Base-by-base conservation (phyloP, 2,888 invertebrate genomes). In the Calliphora vomitoria region DNA sequence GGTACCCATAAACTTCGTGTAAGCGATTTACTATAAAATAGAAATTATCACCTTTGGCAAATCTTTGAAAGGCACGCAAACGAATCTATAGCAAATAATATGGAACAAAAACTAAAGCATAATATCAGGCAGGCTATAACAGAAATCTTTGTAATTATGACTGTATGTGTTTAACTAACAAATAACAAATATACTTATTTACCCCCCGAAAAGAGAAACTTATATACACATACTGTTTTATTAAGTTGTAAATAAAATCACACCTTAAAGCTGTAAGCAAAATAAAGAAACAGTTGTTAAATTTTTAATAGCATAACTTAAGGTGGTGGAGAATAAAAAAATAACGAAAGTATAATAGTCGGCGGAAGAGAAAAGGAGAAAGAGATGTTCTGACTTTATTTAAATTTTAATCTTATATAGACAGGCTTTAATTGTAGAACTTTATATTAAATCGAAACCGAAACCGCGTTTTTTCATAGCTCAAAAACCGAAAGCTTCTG, bases 1-100 rank as follows among this genome's bases (percentile, higher is more conserved):
- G 5, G 4, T 15, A 35, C 8, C 60, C 15, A 35, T 31, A 60
- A 31, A 60, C 47, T 1, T 62, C 13, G 8, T 31, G 47, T 50
- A 75, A 75, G n/a, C 60, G 44, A 60, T 60, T 74, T 60, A 60
- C 15, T 60, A 62, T 55, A 62, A 62, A 62, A 25, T 6, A 41
- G 53, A 66, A 78, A 66, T 78, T 78, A 78, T 66, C 55, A 76
- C 64, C 53, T 76, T 38, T 53, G n/a, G 53, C 10, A 76, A 76
- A 76, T 78, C 78, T 66, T 53, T 55, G 55, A 68, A 66, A n/a
- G 41, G 66, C 66, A 78, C 78, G 78, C 78, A 78, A 78, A 50
- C 25, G 31, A 35, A 64, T 41, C 38, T 64, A 38, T 64, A 41
- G 10, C 0, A 41, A 38, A 38, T 18, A 64, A 47, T 4, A 47